Evolutionary conservation across 2,888 invertebrate species (phyloP).

Genomic region (Drosophila paranaensis): DNA sequence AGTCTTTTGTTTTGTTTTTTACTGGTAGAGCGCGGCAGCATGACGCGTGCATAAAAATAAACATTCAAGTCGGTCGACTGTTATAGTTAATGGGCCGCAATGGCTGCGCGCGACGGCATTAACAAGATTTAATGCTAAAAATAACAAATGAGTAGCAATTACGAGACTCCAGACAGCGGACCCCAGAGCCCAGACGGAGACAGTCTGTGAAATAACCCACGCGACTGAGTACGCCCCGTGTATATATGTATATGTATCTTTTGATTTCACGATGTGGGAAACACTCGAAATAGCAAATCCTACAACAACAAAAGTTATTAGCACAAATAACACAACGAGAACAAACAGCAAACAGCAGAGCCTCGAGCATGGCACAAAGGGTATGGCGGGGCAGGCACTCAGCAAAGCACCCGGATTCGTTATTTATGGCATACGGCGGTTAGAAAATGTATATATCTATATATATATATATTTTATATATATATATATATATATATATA

Average conservation of each 20-base stretch:
- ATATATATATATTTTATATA: conserved; percentile 20
- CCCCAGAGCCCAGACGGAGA: conserved; percentile 13
- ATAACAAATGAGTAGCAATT: conserved; percentile 77
- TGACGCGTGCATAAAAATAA: conserved; percentile 62
- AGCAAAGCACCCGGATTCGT: conserved; percentile 72
- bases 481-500: conserved; percentile 9
- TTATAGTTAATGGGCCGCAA: conserved; percentile 66
- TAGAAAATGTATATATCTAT: conserved; percentile 20
- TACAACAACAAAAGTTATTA: conserved; percentile 55
- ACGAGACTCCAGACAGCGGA: conserved; percentile 44
- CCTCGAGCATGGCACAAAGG: conserved; percentile 15
- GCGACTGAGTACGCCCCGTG: conserved; percentile 68
- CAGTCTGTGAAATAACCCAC: conserved; percentile 70
- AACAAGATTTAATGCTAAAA: conserved; percentile 71
- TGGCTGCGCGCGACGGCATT: conserved; percentile 61
- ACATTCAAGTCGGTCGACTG: conserved; percentile 47
- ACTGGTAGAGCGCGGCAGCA: conserved; percentile 29
- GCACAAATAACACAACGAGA: conserved; percentile 58
- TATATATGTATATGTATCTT: conserved; percentile 15
- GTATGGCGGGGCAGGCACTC: conserved; percentile 37
- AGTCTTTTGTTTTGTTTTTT: conserved; percentile 65
- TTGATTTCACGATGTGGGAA: conserved; percentile 67
- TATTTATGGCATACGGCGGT: conserved; percentile 69
- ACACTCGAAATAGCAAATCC: conserved; percentile 72
- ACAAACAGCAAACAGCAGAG: conserved; percentile 36